phyloP scores from a whole-genome alignment of 2,888 invertebrate genomes.

The Clistopyga incitator region DNA sequence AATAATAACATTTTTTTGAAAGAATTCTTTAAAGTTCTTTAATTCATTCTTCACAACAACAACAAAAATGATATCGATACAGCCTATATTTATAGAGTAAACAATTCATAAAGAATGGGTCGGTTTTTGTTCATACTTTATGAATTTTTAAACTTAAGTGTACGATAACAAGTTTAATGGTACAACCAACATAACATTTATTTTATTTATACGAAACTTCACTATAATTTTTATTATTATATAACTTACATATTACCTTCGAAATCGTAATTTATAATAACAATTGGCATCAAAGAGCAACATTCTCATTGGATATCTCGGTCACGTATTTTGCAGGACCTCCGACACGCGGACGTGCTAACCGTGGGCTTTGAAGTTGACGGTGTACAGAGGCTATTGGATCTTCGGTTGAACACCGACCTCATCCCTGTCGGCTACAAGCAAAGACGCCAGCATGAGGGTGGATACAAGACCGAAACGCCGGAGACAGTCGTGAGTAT shows the following conservation, averaged over 20 bases:
- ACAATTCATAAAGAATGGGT: no score
- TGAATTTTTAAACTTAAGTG: no score
- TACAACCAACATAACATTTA: no score
- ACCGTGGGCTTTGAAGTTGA: conserved; percentile 89
- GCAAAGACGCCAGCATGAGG: conserved; percentile 85
- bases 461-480: conserved; percentile 83
- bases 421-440: conserved; percentile 89
- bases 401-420: conserved; percentile 90
- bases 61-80: no score
- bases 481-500: conserved; percentile 84
- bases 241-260: not conserved
- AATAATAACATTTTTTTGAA: no score
- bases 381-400: conserved; percentile 88
- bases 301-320: conserved; percentile 13
- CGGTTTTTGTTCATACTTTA: no score
- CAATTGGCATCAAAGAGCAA: not conserved
- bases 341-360: conserved; percentile 85
- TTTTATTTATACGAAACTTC: no score
- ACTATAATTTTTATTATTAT: not conserved
- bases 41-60: no score
- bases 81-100: no score
- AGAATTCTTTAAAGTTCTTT: no score
- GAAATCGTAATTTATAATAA: not conserved
- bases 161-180: no score
- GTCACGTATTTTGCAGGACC: conserved; percentile 83